A percentile compares a stretch with the other conserved stretches of the same genome.
These are phyloP conservation scores for Stichopus horrens DNA, from an alignment of 53 echinoderm and acorn worm species.

Conservation along the genomic window DNA sequence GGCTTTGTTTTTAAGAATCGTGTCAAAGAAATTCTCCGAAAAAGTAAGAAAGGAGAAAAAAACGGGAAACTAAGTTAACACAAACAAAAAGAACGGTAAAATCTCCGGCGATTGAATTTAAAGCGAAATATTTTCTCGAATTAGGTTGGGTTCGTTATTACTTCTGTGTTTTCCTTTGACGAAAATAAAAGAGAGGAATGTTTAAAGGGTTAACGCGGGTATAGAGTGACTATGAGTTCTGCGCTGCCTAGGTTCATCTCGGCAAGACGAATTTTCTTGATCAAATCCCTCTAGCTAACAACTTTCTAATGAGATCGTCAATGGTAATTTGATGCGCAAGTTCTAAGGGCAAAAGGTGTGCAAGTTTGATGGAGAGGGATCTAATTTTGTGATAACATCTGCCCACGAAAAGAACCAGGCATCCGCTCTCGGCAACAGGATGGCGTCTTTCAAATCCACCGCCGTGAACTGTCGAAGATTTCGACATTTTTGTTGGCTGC, in stretches of 20 bases:
- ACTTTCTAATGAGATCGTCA: background rate
- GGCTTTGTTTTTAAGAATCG: background rate
- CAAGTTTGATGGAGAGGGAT: background rate
- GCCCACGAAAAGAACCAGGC: background rate
- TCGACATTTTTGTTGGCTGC: background rate
- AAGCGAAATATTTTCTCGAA: background rate
- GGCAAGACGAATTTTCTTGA: background rate
- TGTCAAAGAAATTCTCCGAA: background rate
- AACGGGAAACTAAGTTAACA: background rate
- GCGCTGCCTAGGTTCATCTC: background rate
- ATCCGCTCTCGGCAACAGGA: background rate
- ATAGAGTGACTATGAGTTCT: background rate
- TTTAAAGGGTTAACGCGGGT: too few species aligned
- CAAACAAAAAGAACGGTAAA: too few species aligned
- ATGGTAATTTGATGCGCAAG: background rate
- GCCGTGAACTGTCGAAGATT: background rate
- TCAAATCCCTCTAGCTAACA: background rate
- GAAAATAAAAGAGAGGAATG: too few species aligned
- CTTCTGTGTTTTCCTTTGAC: background rate
- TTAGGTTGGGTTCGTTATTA: background rate
- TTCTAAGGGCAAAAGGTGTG: constrained; percentile 29
- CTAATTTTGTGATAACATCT: constrained; percentile 20
- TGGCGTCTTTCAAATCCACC: background rate
- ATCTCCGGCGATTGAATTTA: background rate
- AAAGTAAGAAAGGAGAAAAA: background rate